Conservation (phyloP, 2,888 invertebrate species). For the Macrosiphum euphorbiae region DNA sequence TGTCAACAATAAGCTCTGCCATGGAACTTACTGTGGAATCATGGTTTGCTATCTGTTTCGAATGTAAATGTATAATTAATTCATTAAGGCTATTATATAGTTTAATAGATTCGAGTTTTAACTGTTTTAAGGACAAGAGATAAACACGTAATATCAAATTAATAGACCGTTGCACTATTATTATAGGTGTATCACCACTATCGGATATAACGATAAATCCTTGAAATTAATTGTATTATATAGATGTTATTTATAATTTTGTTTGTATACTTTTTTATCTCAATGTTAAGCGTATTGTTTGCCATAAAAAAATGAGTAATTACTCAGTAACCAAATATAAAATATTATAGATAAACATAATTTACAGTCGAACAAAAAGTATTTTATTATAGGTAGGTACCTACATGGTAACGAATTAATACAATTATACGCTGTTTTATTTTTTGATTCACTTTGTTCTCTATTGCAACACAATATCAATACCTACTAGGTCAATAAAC, state of each 20-base stretch:
- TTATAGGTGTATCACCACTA: neutral
- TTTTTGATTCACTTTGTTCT: neutral
- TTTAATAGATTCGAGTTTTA: neutral
- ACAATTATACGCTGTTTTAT: neutral
- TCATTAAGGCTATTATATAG: neutral
- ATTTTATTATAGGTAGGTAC: neutral
- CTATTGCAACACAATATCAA: neutral
- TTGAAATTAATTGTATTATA: neutral
- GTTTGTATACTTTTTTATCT: neutral
- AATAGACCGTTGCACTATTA: neutral
- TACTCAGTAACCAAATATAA: neutral
- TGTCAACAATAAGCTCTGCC: neutral
- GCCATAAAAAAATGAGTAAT: neutral
- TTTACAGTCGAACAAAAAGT: neutral
- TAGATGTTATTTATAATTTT: neutral
- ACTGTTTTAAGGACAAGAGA: neutral
- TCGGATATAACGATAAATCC: neutral
- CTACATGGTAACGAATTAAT: neutral
- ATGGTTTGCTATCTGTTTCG: neutral
- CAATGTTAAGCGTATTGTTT: neutral
- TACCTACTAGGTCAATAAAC: neutral
- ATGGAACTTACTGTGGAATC: no score
- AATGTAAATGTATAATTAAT: neutral
- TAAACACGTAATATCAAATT: neutral
- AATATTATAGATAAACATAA: neutral